Evolutionary conservation across 1,140 invertebrate genomes (phyloP), one percentile per base, ranked within the genome.

Genomic region (Akabosia matsudoensis): DNA sequence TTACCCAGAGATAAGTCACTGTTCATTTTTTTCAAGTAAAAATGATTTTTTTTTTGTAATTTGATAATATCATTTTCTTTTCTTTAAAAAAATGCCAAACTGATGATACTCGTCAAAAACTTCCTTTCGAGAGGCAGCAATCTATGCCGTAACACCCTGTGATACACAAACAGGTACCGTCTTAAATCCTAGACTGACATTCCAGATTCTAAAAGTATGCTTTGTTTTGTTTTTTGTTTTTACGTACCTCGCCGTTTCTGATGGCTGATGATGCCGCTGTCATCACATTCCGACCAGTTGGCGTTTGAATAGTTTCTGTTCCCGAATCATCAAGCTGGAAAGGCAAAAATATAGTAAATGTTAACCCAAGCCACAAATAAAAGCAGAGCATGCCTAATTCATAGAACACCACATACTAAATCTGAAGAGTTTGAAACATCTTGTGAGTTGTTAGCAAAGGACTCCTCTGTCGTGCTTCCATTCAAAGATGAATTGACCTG

Each of bases 401-500:
- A n/a, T n/a, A n/a, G n/a, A n/a, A n/a, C n/a, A n/a, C n/a, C n/a
- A n/a, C n/a, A n/a, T 67, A 67, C 61, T 22, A 67, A 67, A 67
- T 67, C 61, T 67, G 61, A 67, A 28, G 61, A 67, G 28, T 67
- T 67, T 30, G 61, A 67, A 1, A 30, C 61, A 67, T 67, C 61
- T 30, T 67, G 61, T 30, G 61, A 67, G 31, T 67, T 67, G 61
- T 67, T 67, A 7, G 61, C 61, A 67, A 67, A 67, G 13, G 61
- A 67, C n/a, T 67, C 61, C 31, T 67, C 61, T n/a, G 61, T 67
- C 28, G 61, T 31, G 22, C 61, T 67, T 67, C 61, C 61, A 31
- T 67, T 67, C 28, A 67, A n/a, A 2, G 61, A 67, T 30, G 61
- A 67, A 30, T 67, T 67, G n/a, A 67, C 61, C 61, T 67, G 37